These are phyloP conservation scores for Dioctria rufipes DNA, from an alignment of 2,888 invertebrate genomes.

Conservation along the genomic window DNA sequence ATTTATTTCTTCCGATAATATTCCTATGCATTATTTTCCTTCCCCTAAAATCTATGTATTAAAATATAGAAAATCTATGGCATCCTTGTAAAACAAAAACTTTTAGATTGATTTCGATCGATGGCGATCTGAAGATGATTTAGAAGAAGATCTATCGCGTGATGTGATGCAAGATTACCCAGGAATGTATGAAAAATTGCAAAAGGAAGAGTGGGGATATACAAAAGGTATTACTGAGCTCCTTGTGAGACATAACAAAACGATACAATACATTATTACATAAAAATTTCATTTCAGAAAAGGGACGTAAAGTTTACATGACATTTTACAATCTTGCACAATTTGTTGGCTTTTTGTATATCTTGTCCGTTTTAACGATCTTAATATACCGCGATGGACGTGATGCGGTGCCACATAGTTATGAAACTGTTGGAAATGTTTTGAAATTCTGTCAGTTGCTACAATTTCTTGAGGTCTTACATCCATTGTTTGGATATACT, in stretches of 20 bases:
- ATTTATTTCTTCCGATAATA: too few relatives aligned
- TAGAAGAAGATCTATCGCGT: slow-evolving; percentile 78
- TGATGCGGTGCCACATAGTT: slow-evolving; percentile 80
- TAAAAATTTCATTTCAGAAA: slow-evolving; percentile 74
- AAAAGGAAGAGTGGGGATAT: slow-evolving; percentile 85
- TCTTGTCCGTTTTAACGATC: slow-evolving; percentile 81
- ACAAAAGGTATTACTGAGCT: slow-evolving; percentile 75
- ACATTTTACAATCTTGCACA: slow-evolving; percentile 92
- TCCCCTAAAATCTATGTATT: too few relatives aligned
- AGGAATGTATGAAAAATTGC: slow-evolving; percentile 80
- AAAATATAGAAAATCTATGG: too few relatives aligned
- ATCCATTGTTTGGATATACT: slow-evolving; percentile 91
- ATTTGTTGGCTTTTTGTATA: slow-evolving; percentile 87
- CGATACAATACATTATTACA: slow-evolving; percentile 1
- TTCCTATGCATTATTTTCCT: too few relatives aligned
- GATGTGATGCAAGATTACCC: slow-evolving; percentile 86
- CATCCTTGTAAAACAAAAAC: slow-evolving; percentile 3
- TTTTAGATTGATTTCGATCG: slow-evolving; percentile 88
- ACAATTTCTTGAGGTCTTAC: slow-evolving; percentile 90
- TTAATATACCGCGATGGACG: slow-evolving; percentile 83
- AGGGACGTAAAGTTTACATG: slow-evolving; percentile 86
- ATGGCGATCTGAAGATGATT: slow-evolving; percentile 84
- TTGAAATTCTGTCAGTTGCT: slow-evolving; percentile 87
- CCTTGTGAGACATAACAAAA: background rate
- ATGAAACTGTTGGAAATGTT: slow-evolving; percentile 81